These are phyloP conservation scores for Istiophorus platypterus DNA, from an alignment of 2,113 vertebrate genomes.

Conservation along the genomic window DNA sequence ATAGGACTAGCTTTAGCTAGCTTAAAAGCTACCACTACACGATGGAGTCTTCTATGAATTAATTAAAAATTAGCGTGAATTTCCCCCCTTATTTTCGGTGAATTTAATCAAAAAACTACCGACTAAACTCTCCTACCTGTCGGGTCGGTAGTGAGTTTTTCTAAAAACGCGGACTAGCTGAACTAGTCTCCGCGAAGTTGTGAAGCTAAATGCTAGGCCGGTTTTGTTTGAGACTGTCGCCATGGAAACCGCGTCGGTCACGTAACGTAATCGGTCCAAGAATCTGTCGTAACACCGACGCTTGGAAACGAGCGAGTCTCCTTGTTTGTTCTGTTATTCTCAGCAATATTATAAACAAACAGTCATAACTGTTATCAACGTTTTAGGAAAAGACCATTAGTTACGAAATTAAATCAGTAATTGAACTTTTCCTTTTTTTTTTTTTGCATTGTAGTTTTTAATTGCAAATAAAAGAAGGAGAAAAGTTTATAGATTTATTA, in stretches of 20 bases:
- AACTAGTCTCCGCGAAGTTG: background rate
- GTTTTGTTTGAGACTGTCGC: slow-evolving; percentile 68
- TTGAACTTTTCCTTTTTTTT: no score
- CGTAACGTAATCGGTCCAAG: background rate
- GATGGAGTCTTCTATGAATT: background rate
- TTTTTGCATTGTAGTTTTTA: background rate
- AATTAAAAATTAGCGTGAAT: background rate
- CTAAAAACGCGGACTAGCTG: background rate
- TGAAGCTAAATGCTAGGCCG: background rate
- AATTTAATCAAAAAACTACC: background rate
- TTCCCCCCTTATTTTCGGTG: background rate
- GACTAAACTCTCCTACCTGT: slow-evolving; percentile 36
- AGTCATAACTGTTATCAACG: background rate
- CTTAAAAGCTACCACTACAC: background rate
- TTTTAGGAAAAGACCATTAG: background rate
- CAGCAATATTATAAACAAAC: background rate
- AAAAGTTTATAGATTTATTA: background rate
- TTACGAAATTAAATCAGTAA: background rate
- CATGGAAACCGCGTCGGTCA: slow-evolving; percentile 58
- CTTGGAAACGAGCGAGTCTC: background rate
- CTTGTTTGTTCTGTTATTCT: background rate
- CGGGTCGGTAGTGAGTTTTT: background rate
- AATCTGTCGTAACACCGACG: background rate
- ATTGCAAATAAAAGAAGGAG: background rate
- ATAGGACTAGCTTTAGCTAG: background rate